Conservation (phyloP, 1,140 invertebrate genomes). For the Stenopsyche tienmushanensis region DNA sequence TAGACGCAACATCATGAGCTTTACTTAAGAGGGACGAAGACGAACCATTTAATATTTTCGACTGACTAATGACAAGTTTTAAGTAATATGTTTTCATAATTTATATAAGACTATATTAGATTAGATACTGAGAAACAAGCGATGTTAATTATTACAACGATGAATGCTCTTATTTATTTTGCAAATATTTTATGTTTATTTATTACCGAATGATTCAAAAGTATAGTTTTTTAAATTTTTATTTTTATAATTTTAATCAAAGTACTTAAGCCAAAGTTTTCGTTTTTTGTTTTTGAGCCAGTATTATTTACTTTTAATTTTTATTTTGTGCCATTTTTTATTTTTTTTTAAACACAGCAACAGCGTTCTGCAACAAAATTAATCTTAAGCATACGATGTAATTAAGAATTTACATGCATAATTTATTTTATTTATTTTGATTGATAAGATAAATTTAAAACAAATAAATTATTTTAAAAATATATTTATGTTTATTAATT, state of each 20-base stretch:
- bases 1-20: not conserved
- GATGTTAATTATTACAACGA: no score
- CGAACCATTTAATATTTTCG: not conserved
- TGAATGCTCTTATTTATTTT: no score
- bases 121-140: no score
- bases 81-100: no score
- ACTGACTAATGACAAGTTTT: not conserved
- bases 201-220: no score
- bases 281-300: conserved; percentile 4
- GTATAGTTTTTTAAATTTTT: not conserved
- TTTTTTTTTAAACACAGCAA: conserved; percentile 4
- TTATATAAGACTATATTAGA: no score
- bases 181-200: no score
- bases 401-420: no score
- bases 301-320: conserved; percentile 21
- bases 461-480: not conserved
- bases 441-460: no score
- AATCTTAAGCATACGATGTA: no score
- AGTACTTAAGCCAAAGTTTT: conserved; percentile 4
- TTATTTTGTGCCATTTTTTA: conserved; percentile 25
- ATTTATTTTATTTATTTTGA: no score
- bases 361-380: no score
- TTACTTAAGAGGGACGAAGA: not conserved
- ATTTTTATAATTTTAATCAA: conserved; percentile 2
- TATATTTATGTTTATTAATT: not conserved